Evolutionary conservation across 2,113 vertebrate genomes (phyloP).

Genomic region (Calyptommatus sinebrachiatus): DNA sequence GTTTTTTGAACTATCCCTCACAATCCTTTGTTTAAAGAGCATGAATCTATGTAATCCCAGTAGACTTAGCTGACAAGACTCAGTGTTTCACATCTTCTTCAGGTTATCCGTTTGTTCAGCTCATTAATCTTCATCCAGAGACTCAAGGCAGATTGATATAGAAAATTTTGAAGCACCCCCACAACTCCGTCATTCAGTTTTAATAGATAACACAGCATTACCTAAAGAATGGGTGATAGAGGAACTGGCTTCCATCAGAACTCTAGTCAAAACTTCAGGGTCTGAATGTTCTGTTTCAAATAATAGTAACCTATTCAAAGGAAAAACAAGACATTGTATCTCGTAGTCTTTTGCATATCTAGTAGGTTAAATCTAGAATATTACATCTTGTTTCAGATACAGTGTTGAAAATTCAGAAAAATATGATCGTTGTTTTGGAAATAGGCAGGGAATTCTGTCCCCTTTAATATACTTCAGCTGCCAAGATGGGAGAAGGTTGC

Average conservation of each 20-base stretch:
- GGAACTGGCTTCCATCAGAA: constrained; percentile 87
- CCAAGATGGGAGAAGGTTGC: not conserved
- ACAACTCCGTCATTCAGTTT: not conserved
- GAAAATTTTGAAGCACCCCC: not conserved
- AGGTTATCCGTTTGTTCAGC: not conserved
- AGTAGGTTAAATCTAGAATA: not conserved
- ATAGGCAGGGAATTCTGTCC: not conserved
- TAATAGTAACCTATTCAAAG: constrained; percentile 80
- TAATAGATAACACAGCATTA: constrained; percentile 42
- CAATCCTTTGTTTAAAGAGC: not conserved
- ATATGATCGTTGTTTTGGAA: not conserved
- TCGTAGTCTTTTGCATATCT: not conserved
- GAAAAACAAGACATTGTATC: constrained; percentile 42
- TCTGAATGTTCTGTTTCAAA: constrained; percentile 83
- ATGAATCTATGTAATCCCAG: not conserved
- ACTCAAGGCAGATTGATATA: not conserved
- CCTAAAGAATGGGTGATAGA: constrained; percentile 89
- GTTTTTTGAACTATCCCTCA: not conserved
- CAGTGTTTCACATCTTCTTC: not conserved
- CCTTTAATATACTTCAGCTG: not conserved
- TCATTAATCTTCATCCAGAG: not conserved
- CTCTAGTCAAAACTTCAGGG: constrained; percentile 77
- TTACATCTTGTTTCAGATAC: not conserved
- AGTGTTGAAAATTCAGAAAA: not conserved
- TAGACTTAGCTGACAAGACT: not conserved